Evolutionary conservation across 2,797 vertebrate species (phyloP).

Genomic region (Atherinosoma microstoma): DNA sequence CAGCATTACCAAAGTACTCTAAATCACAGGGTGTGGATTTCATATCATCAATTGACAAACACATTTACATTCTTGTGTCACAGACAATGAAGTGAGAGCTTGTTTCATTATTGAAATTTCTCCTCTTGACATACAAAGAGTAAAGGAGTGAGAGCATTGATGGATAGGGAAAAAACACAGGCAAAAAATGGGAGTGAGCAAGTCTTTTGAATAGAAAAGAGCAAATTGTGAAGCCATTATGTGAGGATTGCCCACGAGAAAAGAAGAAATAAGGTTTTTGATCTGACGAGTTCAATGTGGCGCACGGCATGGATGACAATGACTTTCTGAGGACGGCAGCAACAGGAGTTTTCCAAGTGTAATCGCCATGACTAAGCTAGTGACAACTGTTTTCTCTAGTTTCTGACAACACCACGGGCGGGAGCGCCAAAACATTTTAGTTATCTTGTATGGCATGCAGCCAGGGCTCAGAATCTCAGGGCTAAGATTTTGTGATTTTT

Average conservation of each 20-base stretch:
- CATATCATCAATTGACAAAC: constrained; percentile 51
- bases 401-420: constrained; percentile 74
- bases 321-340: constrained; percentile 64
- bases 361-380: constrained; percentile 76
- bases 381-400: constrained; percentile 75
- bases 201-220: constrained; percentile 36
- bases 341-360: constrained; percentile 68
- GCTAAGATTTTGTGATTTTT: constrained; percentile 68
- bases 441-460: constrained; percentile 72
- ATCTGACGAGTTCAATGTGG: constrained; percentile 63
- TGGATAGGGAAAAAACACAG: constrained; percentile 6
- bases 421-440: constrained; percentile 62
- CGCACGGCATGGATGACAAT: constrained; percentile 61
- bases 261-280: constrained; percentile 32
- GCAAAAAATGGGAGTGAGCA: not conserved
- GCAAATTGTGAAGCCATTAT: constrained; percentile 56
- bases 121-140: constrained; percentile 32
- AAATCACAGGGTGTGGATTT: constrained; percentile 40
- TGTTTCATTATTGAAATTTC: constrained; percentile 58
- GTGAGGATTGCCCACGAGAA: constrained; percentile 32
- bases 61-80: constrained; percentile 47
- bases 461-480: constrained; percentile 62
- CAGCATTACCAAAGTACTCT: constrained; percentile 23
- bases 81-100: constrained; percentile 43
- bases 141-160: constrained; percentile 12